phyloP scores from a whole-genome alignment of 1,140 invertebrate species.

The Dufourea novaeangliae region DNA sequence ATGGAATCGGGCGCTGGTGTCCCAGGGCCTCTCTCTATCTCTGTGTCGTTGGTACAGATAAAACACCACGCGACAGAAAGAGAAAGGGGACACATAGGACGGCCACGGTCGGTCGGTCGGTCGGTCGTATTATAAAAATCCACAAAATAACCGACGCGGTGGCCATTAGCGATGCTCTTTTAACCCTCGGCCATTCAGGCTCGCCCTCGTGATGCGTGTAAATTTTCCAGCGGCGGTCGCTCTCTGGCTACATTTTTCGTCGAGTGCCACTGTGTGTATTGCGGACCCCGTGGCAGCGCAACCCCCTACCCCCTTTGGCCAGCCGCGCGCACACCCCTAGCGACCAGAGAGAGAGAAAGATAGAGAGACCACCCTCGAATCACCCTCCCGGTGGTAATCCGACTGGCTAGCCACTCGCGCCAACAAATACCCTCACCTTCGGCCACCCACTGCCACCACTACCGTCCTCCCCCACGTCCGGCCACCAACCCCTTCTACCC shows the following conservation, averaged over 20 bases:
- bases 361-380: constrained; percentile 60
- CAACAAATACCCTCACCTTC: constrained; percentile 81
- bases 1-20: constrained; percentile 53
- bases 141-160: constrained; percentile 82
- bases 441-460: constrained; percentile 72
- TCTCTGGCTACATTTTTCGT: constrained; percentile 80
- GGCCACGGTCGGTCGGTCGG: constrained; percentile 35
- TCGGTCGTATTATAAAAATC: constrained; percentile 81
- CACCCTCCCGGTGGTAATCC: constrained; percentile 78
- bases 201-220: constrained; percentile 80
- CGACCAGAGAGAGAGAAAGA: too few relatives aligned
- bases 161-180: constrained; percentile 82
- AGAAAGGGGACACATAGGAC: constrained; percentile 8
- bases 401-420: constrained; percentile 81
- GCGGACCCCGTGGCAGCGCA: constrained; percentile 53
- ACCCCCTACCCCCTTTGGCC: constrained; percentile 47
- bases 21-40: constrained; percentile 13
- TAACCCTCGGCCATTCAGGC: constrained; percentile 79
- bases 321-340: constrained; percentile 46
- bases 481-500: too few relatives aligned
- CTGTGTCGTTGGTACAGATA: constrained; percentile 22
- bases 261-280: constrained; percentile 73
- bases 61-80: constrained; percentile 13
- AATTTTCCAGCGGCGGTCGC: constrained; percentile 81
- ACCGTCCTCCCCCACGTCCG: constrained; percentile 56